Conservation (phyloP, 2,888 invertebrate genomes). For the Drosophila kuntzei region DNA sequence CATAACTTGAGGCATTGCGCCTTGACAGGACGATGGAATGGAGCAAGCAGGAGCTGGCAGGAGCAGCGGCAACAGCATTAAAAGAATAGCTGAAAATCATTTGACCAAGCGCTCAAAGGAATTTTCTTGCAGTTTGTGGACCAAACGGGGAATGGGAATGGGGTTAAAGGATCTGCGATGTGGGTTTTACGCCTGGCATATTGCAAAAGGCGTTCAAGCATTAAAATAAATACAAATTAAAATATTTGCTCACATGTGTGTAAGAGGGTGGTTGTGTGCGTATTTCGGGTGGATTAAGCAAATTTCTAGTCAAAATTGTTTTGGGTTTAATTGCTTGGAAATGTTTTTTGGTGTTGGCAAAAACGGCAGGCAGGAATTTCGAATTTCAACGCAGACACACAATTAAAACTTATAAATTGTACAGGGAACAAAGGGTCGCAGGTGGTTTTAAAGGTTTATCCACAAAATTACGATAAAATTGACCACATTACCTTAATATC, state of each 20-base stretch:
- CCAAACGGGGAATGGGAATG: background rate
- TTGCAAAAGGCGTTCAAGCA: constrained; percentile 67
- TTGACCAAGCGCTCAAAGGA: constrained; percentile 77
- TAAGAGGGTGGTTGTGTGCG: constrained; percentile 3
- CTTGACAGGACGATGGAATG: background rate
- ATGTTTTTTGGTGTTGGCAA: constrained; percentile 51
- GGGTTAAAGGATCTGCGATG: constrained; percentile 36
- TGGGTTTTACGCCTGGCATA: constrained; percentile 53
- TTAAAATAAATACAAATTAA: constrained; percentile 81
- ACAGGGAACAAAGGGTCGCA: constrained; percentile 16
- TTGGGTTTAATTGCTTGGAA: constrained; percentile 75
- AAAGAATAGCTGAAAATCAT: constrained; percentile 78
- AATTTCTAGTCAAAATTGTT: constrained; percentile 64
- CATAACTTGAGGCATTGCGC: constrained; percentile 64
- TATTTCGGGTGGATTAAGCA: constrained; percentile 27
- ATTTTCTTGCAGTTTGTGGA: constrained; percentile 56
- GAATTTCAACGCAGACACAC: constrained; percentile 31
- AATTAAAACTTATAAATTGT: constrained; percentile 43
- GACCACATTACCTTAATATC: constrained; percentile 9
- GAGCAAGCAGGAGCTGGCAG: background rate
- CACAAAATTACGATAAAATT: constrained; percentile 18
- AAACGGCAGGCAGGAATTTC: constrained; percentile 25
- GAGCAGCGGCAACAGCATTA: constrained; percentile 38
- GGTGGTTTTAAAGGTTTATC: constrained; percentile 24
- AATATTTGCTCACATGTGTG: constrained; percentile 59